Base-by-base conservation (phyloP, 2,113 vertebrate species). In the Nothocercus nigrocapillus region DNA sequence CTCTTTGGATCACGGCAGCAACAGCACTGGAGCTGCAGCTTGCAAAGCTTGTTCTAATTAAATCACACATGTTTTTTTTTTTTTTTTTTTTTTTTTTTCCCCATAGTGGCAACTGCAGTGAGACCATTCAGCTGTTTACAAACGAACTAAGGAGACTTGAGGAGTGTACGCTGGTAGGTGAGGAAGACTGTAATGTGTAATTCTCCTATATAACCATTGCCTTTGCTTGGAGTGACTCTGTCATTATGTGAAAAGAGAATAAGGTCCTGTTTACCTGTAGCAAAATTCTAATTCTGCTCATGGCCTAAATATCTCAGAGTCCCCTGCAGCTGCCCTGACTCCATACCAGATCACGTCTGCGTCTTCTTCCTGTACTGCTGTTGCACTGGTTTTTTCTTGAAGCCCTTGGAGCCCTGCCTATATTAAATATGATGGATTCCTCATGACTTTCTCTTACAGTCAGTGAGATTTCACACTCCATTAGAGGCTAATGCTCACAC, bases 1-100 rank as follows among this genome's bases (percentile, higher is more conserved):
- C 69, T 75, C 6, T 74, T 81, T 78, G 61, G 30, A 53, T 66
- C 56, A 66, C 30, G 82, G 27, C 38, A 79, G 49, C 75, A 88
- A 30, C 7, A 85, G 63, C 54, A 78, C 27, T 22, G 54, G 11
- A 88, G 10, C 59, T 77, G 63, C 89, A 66, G 19, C 47, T 82
- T 85, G 53, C 27, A 86, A 90, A 81, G 25, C 69, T 84, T 90
- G 22, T 79, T 92, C 40, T 89, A 81, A 94, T 86, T 88, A 92
- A 86, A 40, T 72, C 58, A 82, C 66, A 62, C 66, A 44, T 75
- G 27, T 45, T 80, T 22, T 49, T 49, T 25, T 36, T 36, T 36
- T 36, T 36, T 36, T 36, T 36, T 36, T 36, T 36, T 36, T 36
- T 45, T 80, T 22, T 49, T 49, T 25, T 88, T 89, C 92, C 70